Conservation (phyloP, 2,797 vertebrate genomes). For the Sciaenops ocellatus region DNA sequence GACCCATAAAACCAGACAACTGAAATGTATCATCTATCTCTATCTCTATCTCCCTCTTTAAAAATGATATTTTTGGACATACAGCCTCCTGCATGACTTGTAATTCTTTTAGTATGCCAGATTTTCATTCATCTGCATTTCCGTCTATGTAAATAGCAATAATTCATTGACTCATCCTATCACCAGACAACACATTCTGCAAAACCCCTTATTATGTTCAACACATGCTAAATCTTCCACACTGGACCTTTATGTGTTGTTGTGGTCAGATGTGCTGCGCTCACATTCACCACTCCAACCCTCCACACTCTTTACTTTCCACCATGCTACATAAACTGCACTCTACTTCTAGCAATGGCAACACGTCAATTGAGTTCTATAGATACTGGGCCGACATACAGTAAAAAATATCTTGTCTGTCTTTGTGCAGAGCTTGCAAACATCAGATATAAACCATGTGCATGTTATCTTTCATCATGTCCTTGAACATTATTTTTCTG, state of each 20-base stretch:
- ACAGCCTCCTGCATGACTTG: background rate
- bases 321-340: background rate
- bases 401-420: background rate
- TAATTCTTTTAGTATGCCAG: background rate
- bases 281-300: background rate
- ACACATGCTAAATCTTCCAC: too few relatives aligned
- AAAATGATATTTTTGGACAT: background rate
- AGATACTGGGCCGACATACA: background rate
- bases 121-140: background rate
- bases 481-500: too few relatives aligned
- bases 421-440: background rate
- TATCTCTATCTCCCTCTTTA: background rate
- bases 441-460: too few relatives aligned
- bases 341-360: too few relatives aligned
- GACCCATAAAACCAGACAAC: background rate
- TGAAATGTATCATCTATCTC: slow-evolving; percentile 3
- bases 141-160: background rate
- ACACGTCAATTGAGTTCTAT: too few relatives aligned
- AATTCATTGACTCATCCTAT: background rate
- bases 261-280: background rate
- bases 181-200: background rate
- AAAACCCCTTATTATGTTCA: background rate
- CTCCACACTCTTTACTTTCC: background rate
- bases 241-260: too few relatives aligned
- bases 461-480: too few relatives aligned